These are phyloP conservation scores for Nemopilema nomurai DNA, from an alignment of 30 jellyfish, hydroid and myxozoan species.

Conservation along the genomic window DNA sequence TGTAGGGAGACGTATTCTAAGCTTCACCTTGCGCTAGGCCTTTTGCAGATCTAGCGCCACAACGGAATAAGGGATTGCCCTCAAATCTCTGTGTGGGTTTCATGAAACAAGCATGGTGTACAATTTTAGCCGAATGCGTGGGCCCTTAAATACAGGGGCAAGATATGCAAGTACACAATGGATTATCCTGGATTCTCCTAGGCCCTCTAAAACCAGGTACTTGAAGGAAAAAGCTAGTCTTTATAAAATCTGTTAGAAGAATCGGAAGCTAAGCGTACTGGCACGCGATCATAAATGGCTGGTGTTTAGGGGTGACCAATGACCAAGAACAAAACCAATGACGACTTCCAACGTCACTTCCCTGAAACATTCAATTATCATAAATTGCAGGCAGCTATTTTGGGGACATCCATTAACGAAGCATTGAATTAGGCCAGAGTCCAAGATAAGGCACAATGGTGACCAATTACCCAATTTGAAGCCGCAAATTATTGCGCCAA, in stretches of 20 bases:
- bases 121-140: neutral
- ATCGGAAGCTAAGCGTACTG: neutral
- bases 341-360: neutral
- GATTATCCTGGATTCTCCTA: neutral
- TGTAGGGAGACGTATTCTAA: too few relatives aligned
- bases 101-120: neutral
- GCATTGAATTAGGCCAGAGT: neutral
- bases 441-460: neutral
- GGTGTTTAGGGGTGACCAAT: neutral
- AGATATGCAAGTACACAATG: neutral
- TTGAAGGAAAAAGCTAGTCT: neutral
- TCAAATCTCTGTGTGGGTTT: neutral
- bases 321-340: neutral
- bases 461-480: neutral
- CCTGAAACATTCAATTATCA: too few relatives aligned
- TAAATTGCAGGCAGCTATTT: neutral
- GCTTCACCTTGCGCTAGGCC: too few relatives aligned
- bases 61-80: neutral
- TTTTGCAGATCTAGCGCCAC: neutral
- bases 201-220: neutral
- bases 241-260: neutral
- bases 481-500: neutral
- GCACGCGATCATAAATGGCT: neutral
- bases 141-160: neutral
- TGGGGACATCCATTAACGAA: neutral